Evolutionary conservation across 2,888 invertebrate species (phyloP).

Genomic region (Crepidodera aurea): DNA sequence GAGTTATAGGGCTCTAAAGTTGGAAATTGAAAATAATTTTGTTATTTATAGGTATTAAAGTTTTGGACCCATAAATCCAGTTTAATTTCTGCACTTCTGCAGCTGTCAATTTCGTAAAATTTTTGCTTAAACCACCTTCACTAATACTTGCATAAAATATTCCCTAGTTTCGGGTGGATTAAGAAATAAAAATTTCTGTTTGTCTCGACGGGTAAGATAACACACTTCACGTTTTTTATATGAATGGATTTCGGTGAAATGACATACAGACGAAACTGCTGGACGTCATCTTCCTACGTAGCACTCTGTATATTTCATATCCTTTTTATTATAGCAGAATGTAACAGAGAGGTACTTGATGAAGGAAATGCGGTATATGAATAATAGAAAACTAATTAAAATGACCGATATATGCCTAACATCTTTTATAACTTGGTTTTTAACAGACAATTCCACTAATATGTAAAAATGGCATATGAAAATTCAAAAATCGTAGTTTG

Average conservation of each 20-base stretch:
- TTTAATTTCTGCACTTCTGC: too few relatives aligned
- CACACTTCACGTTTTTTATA: constrained; percentile 15
- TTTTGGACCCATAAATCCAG: too few relatives aligned
- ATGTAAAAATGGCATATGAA: too few relatives aligned
- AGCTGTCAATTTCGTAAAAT: too few relatives aligned
- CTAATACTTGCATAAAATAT: constrained; percentile 15
- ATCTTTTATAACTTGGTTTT: too few relatives aligned
- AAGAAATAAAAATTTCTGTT: constrained; percentile 27
- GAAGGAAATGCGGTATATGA: too few relatives aligned
- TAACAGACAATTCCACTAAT: too few relatives aligned
- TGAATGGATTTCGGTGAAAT: constrained; percentile 15
- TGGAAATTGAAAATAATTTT: too few relatives aligned
- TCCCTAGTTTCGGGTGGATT: constrained; percentile 17
- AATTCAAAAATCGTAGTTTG: too few relatives aligned
- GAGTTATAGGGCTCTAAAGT: too few relatives aligned
- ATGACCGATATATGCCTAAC: too few relatives aligned
- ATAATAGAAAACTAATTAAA: neutral
- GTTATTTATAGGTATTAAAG: too few relatives aligned
- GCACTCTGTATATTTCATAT: neutral
- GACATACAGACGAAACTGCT: constrained; percentile 9
- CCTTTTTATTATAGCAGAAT: neutral
- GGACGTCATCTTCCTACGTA: constrained; percentile 18
- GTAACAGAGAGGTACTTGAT: constrained; percentile 1
- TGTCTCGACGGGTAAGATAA: constrained; percentile 16
- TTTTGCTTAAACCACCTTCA: neutral